A percentile compares a stretch with the other conserved stretches of the same genome.
Evolutionary conservation across 1,140 invertebrate species (phyloP).

Genomic region (Pantala flavescens): DNA sequence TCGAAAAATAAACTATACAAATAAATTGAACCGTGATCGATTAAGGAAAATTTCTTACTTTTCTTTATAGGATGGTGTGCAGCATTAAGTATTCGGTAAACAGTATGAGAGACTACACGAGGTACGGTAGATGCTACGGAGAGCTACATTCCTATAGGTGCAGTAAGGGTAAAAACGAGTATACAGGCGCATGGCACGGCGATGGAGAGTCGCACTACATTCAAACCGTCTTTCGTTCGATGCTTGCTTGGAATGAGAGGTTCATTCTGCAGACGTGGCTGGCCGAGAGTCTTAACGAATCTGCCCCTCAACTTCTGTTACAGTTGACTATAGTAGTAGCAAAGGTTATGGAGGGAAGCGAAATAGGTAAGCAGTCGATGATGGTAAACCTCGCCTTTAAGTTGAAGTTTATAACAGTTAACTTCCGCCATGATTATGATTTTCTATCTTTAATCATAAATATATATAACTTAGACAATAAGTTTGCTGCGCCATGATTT

Average conservation of each 20-base stretch:
- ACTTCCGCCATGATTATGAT: too few relatives aligned
- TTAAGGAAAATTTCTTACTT: too few relatives aligned
- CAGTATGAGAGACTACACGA: background rate
- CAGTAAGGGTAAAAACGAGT: background rate
- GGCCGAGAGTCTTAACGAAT: background rate
- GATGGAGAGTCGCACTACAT: background rate
- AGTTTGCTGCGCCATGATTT: too few relatives aligned
- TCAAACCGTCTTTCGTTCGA: background rate
- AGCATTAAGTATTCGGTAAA: background rate
- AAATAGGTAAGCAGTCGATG: too few relatives aligned
- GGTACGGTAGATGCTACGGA: background rate
- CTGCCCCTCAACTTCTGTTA: background rate
- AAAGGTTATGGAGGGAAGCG: too few relatives aligned
- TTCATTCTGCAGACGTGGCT: background rate
- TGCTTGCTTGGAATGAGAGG: background rate
- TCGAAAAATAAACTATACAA: too few relatives aligned
- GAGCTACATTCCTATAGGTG: background rate
- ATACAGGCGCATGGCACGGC: background rate
- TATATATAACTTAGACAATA: too few relatives aligned
- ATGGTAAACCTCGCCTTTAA: too few relatives aligned
- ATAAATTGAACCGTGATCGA: too few relatives aligned
- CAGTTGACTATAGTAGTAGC: background rate
- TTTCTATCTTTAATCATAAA: too few relatives aligned
- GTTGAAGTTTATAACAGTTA: too few relatives aligned
- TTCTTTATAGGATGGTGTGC: background rate